Base-by-base conservation (phyloP, 2,888 invertebrate species). In the Pachliopta kotzebuea region DNA sequence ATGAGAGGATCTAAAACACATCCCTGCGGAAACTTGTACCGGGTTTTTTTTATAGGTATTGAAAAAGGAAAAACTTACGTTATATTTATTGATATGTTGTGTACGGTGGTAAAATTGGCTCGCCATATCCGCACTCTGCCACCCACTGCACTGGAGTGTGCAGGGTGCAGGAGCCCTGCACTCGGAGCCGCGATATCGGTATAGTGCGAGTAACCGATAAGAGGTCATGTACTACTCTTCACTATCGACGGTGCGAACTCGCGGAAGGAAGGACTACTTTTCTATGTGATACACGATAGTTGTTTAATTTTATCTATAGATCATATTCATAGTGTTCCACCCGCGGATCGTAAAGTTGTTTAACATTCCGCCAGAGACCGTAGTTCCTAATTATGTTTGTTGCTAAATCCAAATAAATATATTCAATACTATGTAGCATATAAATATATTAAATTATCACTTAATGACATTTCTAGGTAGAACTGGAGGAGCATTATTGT, bases 141-240 rank as follows among this genome's bases (percentile, higher is more conserved):
- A 29, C 21, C 9, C 52, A 17, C 37, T 4, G 37, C 26, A 42
- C 45, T 29, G 11, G 54, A 63, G 45, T 63, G 53, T 21, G 20
- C 54, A 4, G 45, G 56, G 42, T 23, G 45, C 18, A 8, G 11
- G 49, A 26, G 57, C 2, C 52, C 26, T n/a, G 31, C 49, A 50
- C 23, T 26, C 29, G 20, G 18, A 21, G 42, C 7, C 42, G 54
- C 29, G n/a, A 17, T 63, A 63, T 59, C 58, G 42, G 29, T 11
- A 45, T 58, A 45, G 59, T 21, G 55, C 54, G 45, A 54, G 21
- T 54, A 23, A 31, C 37, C 23, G 61, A 63, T 63, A 63, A 63
- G 63, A 63, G 63, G 63, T 55, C 59, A 54, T 20, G 17, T 49
- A 24, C 54, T 60, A 60, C n/a, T 52, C 0, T 54, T n/a, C 6